Conservation (phyloP, 1,140 invertebrate genomes). For the Rhynchophorus ferrugineus region DNA sequence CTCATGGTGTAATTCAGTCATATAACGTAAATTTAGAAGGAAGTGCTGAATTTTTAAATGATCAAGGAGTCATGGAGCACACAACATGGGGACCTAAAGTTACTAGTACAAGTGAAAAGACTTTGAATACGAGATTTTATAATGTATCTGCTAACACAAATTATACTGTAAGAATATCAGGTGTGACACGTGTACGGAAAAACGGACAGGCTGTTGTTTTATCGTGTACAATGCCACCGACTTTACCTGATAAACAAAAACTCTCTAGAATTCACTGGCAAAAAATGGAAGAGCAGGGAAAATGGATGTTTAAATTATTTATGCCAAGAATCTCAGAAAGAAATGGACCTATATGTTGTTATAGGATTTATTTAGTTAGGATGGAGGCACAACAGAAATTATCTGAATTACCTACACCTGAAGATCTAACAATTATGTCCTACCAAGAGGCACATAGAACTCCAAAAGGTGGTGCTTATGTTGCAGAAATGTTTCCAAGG, state of each 20-base stretch:
- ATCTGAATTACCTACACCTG: slow-evolving; percentile 57
- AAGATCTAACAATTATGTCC: slow-evolving; percentile 57
- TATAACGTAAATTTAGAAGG: slow-evolving; percentile 60
- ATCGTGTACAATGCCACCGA: slow-evolving; percentile 60
- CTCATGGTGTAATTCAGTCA: slow-evolving; percentile 67
- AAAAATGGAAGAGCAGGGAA: slow-evolving; percentile 58
- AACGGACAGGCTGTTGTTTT: slow-evolving; percentile 53
- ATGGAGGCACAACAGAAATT: slow-evolving; percentile 56
- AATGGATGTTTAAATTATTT: slow-evolving; percentile 62
- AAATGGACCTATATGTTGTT: slow-evolving; percentile 82
- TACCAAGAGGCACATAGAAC: slow-evolving; percentile 66
- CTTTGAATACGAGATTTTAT: slow-evolving; percentile 49
- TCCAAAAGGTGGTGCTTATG: slow-evolving; percentile 60
- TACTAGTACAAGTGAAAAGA: slow-evolving; percentile 49
- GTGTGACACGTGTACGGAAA: slow-evolving; percentile 62
- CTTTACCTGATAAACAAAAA: slow-evolving; percentile 57
- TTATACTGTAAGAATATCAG: slow-evolving; percentile 63
- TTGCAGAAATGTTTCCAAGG: slow-evolving; percentile 74
- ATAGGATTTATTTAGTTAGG: slow-evolving; percentile 69
- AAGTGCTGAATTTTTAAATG: slow-evolving; percentile 50
- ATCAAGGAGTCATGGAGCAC: slow-evolving; percentile 45
- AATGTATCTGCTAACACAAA: slow-evolving; percentile 70
- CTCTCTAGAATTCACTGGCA: slow-evolving; percentile 60
- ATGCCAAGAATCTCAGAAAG: slow-evolving; percentile 70
- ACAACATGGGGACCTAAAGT: slow-evolving; percentile 53